These are phyloP conservation scores for Lordiphosa collinella DNA, from an alignment of 1,140 invertebrate species.

Conservation along the genomic window DNA sequence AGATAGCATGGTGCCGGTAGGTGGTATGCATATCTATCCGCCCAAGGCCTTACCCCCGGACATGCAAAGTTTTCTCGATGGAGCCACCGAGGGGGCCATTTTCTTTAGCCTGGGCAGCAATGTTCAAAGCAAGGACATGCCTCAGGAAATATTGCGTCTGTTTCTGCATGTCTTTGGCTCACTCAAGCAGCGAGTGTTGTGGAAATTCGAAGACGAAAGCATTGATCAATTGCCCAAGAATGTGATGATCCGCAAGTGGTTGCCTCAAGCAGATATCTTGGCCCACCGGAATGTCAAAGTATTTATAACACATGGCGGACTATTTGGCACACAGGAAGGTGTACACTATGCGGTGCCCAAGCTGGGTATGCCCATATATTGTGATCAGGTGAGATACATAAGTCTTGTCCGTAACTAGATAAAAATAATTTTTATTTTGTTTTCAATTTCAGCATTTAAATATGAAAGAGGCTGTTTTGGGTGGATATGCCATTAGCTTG, in stretches of 20 bases:
- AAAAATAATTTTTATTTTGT: too few relatives aligned
- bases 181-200: conserved; percentile 82
- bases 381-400: too few relatives aligned
- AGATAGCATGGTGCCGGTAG: conserved; percentile 66
- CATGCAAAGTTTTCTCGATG: conserved; percentile 78
- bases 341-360: conserved; percentile 83
- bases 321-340: conserved; percentile 83
- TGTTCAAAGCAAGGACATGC: conserved; percentile 79
- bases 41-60: conserved; percentile 74
- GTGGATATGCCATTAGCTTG: conserved; percentile 65
- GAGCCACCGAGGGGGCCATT: conserved; percentile 81
- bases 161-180: conserved; percentile 81
- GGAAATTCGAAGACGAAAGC: conserved; percentile 83
- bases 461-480: conserved; percentile 63
- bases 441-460: too few relatives aligned
- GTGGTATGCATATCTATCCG: conserved; percentile 74
- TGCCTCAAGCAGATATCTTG: conserved; percentile 84
- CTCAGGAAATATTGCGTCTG: conserved; percentile 75
- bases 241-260: conserved; percentile 83
- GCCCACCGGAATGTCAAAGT: conserved; percentile 82
- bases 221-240: conserved; percentile 81
- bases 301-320: conserved; percentile 84
- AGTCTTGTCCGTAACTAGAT: too few relatives aligned
- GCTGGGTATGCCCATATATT: conserved; percentile 83
- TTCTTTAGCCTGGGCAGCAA: conserved; percentile 82